These are phyloP conservation scores for Xestia rhomboidea DNA, from an alignment of 2,888 invertebrate species.

Conservation along the genomic window DNA sequence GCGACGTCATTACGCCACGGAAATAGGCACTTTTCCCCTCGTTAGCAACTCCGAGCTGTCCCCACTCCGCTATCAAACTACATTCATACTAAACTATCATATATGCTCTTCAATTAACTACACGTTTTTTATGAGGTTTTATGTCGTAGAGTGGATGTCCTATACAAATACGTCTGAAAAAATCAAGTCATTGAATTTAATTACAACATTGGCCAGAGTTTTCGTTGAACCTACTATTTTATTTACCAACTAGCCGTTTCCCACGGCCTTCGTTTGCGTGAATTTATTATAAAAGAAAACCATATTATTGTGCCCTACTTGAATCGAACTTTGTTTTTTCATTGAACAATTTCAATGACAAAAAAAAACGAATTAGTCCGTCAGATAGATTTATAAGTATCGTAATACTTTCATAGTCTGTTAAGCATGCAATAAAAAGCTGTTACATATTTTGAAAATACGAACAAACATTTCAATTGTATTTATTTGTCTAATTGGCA, in stretches of 20 bases:
- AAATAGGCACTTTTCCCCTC: constrained; percentile 91
- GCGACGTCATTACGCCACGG: constrained; percentile 88
- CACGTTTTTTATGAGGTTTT: constrained; percentile 55
- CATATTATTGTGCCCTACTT: no score
- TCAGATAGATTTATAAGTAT: no score
- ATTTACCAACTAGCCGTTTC: not conserved
- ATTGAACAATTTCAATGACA: no score
- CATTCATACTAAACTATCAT: constrained; percentile 70
- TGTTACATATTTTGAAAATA: no score
- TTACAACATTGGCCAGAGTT: not conserved
- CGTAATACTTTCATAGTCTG: no score
- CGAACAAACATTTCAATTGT: no score
- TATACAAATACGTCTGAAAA: not conserved
- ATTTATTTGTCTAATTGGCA: no score
- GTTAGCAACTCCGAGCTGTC: constrained; percentile 86
- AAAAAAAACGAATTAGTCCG: no score
- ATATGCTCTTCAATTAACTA: constrained; percentile 72
- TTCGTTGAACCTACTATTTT: not conserved
- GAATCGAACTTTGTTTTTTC: no score
- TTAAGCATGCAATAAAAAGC: no score
- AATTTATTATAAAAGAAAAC: no score
- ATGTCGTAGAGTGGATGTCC: constrained; percentile 1
- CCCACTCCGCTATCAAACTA: constrained; percentile 75
- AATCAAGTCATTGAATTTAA: constrained; percentile 14
- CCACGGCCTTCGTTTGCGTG: no score